Evolutionary conservation across 1,140 invertebrate species (phyloP), one percentile per base, ranked within the genome.

Genomic region (Cherax quadricarinatus): DNA sequence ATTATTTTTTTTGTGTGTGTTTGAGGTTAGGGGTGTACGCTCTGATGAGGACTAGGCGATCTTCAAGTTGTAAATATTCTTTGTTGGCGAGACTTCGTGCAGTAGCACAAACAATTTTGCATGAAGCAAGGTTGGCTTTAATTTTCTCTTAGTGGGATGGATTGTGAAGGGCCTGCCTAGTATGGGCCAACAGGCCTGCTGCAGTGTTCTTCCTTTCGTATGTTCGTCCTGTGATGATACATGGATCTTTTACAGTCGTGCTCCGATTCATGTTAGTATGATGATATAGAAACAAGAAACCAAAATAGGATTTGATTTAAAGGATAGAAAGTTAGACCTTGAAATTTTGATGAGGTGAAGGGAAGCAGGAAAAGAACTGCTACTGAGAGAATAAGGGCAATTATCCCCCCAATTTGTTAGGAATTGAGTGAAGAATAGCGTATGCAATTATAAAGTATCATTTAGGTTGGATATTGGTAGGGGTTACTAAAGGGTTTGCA

Each of bases 401-500:
- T 60, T 2, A 60, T 3, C 9, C 94, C 94, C 0, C 93, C 88
- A 94, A 30, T 82, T 94, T 94, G 82, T 94, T 92, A 51, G 93
- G 94, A 41, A 94, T 88, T 0, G 93, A 86, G 7, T 94, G 94
- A 24, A 94, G 70, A 73, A 94, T 94, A 0, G 94, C 83, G 83
- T 94, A 94, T 2, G 30, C 30, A 41, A 41, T 1, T 0, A 41
- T 0, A 41, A 41, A 41, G 2, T 41, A 41, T 2, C 30, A 41
- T 2, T 41, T 2, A 1, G 30, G 30, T 41, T 41, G 30, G 2
- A 41, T 41, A 41, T 41, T 0, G 2, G 2, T 41, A 2, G 30
- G 30, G 2, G 30, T 41, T 1, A 41, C 30, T 41, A 41, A 41
- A 73, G 24, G 93, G 83, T 66, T 94, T 84, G 57, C 86, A 82